These are phyloP conservation scores for Pluvialis apricaria DNA, from an alignment of 2,113 vertebrate genomes.

Conservation along the genomic window DNA sequence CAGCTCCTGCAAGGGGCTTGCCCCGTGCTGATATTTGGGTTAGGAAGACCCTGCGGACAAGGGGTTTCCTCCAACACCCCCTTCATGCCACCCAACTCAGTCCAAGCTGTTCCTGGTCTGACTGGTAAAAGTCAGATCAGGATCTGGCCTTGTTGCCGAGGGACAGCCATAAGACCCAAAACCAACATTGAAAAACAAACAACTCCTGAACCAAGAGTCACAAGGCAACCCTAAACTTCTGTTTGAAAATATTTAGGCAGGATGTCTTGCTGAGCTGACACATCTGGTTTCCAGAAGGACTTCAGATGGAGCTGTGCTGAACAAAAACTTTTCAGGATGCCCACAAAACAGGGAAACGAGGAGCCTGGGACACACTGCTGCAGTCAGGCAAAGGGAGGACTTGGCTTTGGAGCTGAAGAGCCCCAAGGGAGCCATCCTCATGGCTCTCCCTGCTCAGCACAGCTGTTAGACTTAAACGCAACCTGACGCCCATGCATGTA, in stretches of 20 bases:
- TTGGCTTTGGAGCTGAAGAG: not conserved
- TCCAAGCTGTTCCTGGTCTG: not conserved
- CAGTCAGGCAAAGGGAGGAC: not conserved
- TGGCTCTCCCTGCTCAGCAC: not conserved
- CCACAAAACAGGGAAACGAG: not conserved
- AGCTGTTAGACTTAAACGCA: not conserved
- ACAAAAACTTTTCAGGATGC: not conserved
- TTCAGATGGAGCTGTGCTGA: not conserved
- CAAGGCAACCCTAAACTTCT: slow-evolving; percentile 31
- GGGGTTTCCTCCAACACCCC: not conserved
- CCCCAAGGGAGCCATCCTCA: not conserved
- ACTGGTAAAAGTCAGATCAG: not conserved
- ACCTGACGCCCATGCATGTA: not conserved
- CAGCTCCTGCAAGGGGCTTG: not conserved
- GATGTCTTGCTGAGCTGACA: slow-evolving; percentile 32
- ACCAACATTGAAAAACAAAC: not conserved
- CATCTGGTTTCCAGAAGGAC: slow-evolving; percentile 60
- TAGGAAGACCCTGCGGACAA: not conserved
- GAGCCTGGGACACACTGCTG: not conserved
- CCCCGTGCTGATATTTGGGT: not conserved
- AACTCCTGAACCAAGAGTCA: not conserved
- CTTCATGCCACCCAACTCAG: not conserved
- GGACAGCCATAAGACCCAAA: not conserved
- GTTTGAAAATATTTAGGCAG: slow-evolving; percentile 45
- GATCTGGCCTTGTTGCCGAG: not conserved